phyloP scores from a whole-genome alignment of 2,888 invertebrate genomes.

The Pasiphila rectangulata region DNA sequence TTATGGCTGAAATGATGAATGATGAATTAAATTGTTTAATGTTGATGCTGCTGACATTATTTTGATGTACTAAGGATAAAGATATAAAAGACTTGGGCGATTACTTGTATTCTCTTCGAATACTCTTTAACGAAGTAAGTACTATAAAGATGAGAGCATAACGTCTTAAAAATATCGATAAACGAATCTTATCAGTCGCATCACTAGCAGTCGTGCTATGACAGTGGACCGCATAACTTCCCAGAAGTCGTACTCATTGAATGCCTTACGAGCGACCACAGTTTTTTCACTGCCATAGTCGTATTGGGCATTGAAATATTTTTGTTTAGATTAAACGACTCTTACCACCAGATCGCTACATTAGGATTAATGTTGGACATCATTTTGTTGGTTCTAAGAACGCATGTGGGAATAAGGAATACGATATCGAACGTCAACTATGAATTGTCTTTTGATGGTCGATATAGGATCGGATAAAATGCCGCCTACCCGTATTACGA shows the following conservation, averaged over 20 bases:
- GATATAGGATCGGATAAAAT: slow-evolving; percentile 45
- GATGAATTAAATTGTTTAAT: too few species aligned
- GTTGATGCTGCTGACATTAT: too few species aligned
- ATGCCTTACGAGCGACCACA: slow-evolving; percentile 69
- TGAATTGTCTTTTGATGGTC: slow-evolving; percentile 46
- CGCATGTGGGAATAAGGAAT: slow-evolving; percentile 53
- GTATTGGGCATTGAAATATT: slow-evolving; percentile 79
- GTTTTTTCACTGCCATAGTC: slow-evolving; percentile 71
- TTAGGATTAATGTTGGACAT: slow-evolving; percentile 79
- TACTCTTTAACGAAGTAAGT: background rate
- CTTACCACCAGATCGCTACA: slow-evolving; percentile 69
- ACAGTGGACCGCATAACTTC: slow-evolving; percentile 73
- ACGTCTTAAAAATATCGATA: slow-evolving; percentile 23
- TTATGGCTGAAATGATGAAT: too few species aligned
- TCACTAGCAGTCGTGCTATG: slow-evolving; percentile 73
- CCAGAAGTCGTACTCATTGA: slow-evolving; percentile 74
- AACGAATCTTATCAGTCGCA: slow-evolving; percentile 39
- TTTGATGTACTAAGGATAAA: too few species aligned
- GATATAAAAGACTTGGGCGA: too few species aligned
- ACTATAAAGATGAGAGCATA: background rate
- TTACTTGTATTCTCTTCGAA: too few species aligned
- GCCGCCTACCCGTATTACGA: slow-evolving; percentile 43
- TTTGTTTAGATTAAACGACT: slow-evolving; percentile 78
- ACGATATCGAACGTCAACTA: slow-evolving; percentile 39
- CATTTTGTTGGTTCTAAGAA: slow-evolving; percentile 56